phyloP scores from a whole-genome alignment of 2,888 invertebrate genomes.

The Tetrapedia diversipes region DNA sequence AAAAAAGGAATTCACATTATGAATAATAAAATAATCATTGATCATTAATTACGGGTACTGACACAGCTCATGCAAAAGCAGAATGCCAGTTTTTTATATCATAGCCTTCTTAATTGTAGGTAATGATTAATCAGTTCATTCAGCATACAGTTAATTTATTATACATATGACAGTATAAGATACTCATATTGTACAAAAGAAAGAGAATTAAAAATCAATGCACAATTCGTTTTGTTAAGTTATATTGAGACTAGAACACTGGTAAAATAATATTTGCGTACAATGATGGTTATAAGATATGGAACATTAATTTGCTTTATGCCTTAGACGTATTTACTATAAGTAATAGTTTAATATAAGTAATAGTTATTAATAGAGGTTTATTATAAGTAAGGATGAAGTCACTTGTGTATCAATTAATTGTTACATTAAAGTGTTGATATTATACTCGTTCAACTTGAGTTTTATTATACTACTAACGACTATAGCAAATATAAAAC shows the following conservation, averaged over 20 bases:
- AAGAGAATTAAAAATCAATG: slow-evolving; percentile 58
- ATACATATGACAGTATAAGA: slow-evolving; percentile 41
- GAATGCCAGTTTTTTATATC: slow-evolving; percentile 54
- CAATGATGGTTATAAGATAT: slow-evolving; percentile 56
- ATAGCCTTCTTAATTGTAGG: slow-evolving; percentile 53
- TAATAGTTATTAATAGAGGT: slow-evolving; percentile 79
- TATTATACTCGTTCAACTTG: slow-evolving; percentile 79
- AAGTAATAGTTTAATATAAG: slow-evolving; percentile 76
- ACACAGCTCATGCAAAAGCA: slow-evolving; percentile 62
- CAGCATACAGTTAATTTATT: slow-evolving; percentile 39
- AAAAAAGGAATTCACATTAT: not conserved
- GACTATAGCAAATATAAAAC: too few species aligned
- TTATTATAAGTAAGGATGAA: slow-evolving; percentile 78
- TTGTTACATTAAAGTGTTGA: slow-evolving; percentile 82
- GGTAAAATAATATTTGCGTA: slow-evolving; percentile 63
- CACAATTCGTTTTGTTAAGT: slow-evolving; percentile 52
- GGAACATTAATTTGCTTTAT: slow-evolving; percentile 77
- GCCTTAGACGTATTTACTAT: slow-evolving; percentile 77
- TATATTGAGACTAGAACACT: slow-evolving; percentile 59
- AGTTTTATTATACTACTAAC: slow-evolving; percentile 48
- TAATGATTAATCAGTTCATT: slow-evolving; percentile 48
- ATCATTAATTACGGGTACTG: not conserved
- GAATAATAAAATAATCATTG: not conserved
- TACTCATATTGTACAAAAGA: slow-evolving; percentile 61
- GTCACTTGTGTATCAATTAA: slow-evolving; percentile 80